phyloP scores from a whole-genome alignment of 2,888 invertebrate species.

The Eristalinus sepulchralis region DNA sequence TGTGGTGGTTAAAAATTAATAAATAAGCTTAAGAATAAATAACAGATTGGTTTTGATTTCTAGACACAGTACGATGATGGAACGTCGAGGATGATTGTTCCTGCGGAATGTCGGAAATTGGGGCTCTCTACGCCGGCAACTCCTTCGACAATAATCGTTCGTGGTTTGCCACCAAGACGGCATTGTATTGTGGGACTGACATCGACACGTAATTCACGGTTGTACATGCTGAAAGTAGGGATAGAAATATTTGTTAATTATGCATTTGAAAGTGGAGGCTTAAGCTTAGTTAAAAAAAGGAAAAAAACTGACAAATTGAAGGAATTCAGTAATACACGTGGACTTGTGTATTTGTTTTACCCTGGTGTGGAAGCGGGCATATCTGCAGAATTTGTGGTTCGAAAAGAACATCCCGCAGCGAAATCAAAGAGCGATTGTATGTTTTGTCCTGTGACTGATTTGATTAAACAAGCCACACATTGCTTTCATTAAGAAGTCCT shows the following conservation, averaged over 20 bases:
- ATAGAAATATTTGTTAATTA: background rate
- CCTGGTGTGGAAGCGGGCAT: too few relatives aligned
- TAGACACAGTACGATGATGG: slow-evolving; percentile 79
- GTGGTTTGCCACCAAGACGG: slow-evolving; percentile 91
- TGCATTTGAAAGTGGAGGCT: background rate
- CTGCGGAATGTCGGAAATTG: slow-evolving; percentile 78
- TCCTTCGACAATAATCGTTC: slow-evolving; percentile 79
- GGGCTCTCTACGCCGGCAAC: slow-evolving; percentile 78
- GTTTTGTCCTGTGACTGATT: too few relatives aligned
- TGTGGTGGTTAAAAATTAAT: slow-evolving; percentile 29
- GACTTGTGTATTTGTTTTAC: too few relatives aligned
- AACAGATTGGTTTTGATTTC: slow-evolving; percentile 43
- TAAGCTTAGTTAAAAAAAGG: too few relatives aligned
- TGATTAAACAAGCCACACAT: too few relatives aligned
- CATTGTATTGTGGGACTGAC: slow-evolving; percentile 89
- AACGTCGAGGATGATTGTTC: slow-evolving; percentile 80
- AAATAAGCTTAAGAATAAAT: slow-evolving; percentile 67
- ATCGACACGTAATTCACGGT: slow-evolving; percentile 87
- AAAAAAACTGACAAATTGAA: too few relatives aligned
- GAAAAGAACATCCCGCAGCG: too few relatives aligned
- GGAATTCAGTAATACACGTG: too few relatives aligned
- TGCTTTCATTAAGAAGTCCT: too few relatives aligned
- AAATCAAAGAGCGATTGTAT: too few relatives aligned
- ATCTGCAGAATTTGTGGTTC: too few relatives aligned
- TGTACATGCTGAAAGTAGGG: slow-evolving; percentile 83